These are phyloP conservation scores for Neosalanx taihuensis DNA, from an alignment of 2,797 vertebrate genomes.

Conservation along the genomic window DNA sequence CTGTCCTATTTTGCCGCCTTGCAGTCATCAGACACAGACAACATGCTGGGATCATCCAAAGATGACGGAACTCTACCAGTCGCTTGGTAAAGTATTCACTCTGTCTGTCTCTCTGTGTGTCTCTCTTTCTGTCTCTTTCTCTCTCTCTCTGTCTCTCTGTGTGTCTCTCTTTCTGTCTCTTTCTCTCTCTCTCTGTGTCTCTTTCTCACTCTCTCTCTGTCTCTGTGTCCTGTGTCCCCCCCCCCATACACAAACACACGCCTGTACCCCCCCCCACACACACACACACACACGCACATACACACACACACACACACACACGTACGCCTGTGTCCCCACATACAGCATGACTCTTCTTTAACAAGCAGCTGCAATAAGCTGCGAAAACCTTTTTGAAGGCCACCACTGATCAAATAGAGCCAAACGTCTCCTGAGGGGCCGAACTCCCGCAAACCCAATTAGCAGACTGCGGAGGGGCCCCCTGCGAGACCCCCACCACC, in stretches of 20 bases:
- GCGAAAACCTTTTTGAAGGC: constrained; percentile 54
- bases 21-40: constrained; percentile 92
- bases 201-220: too few species aligned
- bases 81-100: constrained; percentile 77
- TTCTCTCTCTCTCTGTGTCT: too few species aligned
- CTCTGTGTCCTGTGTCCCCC: too few species aligned
- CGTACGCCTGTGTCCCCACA: constrained; percentile 16
- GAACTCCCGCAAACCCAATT: constrained; percentile 55
- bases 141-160: too few species aligned
- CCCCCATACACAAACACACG: too few species aligned
- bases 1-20: constrained; percentile 40
- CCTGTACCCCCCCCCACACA: constrained; percentile 4
- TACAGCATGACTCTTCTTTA: constrained; percentile 34
- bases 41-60: constrained; percentile 99
- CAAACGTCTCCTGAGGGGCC: constrained; percentile 39
- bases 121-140: too few species aligned
- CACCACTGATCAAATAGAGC: constrained; percentile 56
- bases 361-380: constrained; percentile 60
- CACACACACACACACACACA: constrained; percentile 28
- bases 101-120: too few species aligned
- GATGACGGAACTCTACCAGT: constrained; percentile 97
- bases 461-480: constrained; percentile 16
- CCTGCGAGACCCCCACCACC: not conserved
- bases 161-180: too few species aligned
- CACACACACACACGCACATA: constrained; percentile 18